Base-by-base conservation (phyloP, 2,797 vertebrate genomes). In the Hippoglossus hippoglossus region DNA sequence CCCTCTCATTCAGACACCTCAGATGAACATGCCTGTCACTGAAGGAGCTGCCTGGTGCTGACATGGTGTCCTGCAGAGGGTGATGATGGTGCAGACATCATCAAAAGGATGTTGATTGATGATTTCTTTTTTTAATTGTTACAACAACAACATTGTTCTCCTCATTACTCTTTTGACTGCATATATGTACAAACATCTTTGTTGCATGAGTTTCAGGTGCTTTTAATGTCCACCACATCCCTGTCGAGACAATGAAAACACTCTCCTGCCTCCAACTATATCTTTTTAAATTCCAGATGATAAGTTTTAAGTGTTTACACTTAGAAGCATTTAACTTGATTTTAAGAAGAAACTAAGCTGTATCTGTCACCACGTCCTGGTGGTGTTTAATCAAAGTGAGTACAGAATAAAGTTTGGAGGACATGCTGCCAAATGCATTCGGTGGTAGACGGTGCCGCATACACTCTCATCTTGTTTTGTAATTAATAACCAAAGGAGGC, bases 401-500 rank as follows among this genome's bases (percentile, higher is more conserved):
- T 10, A 19, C 16, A 69, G 25, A 44, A 65, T 6, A 4, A 24
- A 4, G 50, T 39, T 46, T 19, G 44, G 44, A 60, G 39, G 16
- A 44, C 7, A 26, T 2, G 4, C 1, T 63, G n/a, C 12, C 0
- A 7, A 9, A 31, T 60, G 34, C 19, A 52, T 61, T 55, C 18
- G 25, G 21, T 18, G 13, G 22, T 52, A 34, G 28, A 36, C 67
- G 36, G 13, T 15, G 18, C 13, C 39, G 49, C 41, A 63, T 22
- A 58, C 57, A 54, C 25, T 15, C 19, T 44, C 26, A 59, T 25
- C 62, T 54, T 66, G 52, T 59, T 63, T 71, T 51, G 58, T 25
- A 26, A 50, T 54, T 15, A 50, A 63, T 50, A 67, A 39, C 36
- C n/a, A 21, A 21, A 56, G 7, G 5, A 71, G 13, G 36, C 26